A percentile compares a stretch with the other conserved stretches of the same genome.
Conservation (phyloP, 2,888 invertebrate species). For the Julus scandinavius region DNA sequence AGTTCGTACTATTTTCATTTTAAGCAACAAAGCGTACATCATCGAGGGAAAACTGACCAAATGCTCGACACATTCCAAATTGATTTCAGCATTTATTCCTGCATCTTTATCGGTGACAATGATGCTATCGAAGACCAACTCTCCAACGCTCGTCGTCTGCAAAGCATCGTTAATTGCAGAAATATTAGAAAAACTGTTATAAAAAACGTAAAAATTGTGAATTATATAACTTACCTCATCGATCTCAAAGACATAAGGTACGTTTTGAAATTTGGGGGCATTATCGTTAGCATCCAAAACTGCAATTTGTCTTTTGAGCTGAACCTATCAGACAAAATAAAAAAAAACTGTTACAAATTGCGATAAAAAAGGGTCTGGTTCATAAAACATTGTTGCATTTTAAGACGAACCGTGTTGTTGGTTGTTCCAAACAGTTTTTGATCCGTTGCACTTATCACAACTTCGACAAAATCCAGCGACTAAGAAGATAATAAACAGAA, state of each 20-base stretch:
- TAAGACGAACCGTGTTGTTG: constrained; percentile 72
- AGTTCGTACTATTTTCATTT: not conserved
- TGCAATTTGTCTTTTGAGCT: constrained; percentile 79
- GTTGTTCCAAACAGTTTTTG: constrained; percentile 77
- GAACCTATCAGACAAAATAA: constrained; percentile 68
- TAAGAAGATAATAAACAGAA: not conserved
- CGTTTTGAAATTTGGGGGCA: constrained; percentile 77
- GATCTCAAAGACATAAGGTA: constrained; percentile 78
- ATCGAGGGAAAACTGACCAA: constrained; percentile 52
- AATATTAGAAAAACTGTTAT: too few species aligned
- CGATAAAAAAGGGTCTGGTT: too few species aligned
- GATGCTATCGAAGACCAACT: constrained; percentile 74
- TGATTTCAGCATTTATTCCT: constrained; percentile 77
- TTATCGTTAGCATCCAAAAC: constrained; percentile 85
- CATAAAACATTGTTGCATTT: too few species aligned
- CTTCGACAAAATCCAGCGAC: constrained; percentile 52
- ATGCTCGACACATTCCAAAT: constrained; percentile 71
- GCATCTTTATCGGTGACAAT: constrained; percentile 78
- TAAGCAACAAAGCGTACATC: not conserved
- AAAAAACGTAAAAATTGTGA: too few species aligned
- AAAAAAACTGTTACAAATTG: not conserved
- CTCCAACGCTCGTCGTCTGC: constrained; percentile 72
- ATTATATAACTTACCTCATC: constrained; percentile 69
- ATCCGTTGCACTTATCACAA: constrained; percentile 66
- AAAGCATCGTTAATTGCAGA: too few species aligned